A percentile compares a stretch with the other conserved stretches of the same genome.
Evolutionary conservation across 2,888 invertebrate genomes (phyloP).

Genomic region (Cataglyphis cursor): DNA sequence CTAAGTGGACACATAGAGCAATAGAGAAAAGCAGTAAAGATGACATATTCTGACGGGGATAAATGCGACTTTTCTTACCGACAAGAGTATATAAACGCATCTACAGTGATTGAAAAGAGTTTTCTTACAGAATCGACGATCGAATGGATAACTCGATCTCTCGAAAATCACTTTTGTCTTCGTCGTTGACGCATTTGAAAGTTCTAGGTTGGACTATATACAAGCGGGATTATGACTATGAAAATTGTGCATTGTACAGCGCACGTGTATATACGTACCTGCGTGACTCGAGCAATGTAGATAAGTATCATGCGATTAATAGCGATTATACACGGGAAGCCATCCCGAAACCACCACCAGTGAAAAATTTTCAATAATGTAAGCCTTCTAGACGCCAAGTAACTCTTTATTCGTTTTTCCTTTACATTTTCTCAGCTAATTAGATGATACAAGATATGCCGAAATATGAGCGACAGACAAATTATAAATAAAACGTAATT

Average conservation of each 20-base stretch:
- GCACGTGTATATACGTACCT: conserved; percentile 72
- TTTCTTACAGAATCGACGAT: conserved; percentile 30
- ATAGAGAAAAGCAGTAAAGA: conserved; percentile 36
- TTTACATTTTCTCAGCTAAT: conserved; percentile 67
- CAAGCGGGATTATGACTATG: conserved; percentile 47
- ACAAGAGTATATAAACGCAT: conserved; percentile 44
- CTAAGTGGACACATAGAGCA: conserved; percentile 39
- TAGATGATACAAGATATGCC: conserved; percentile 61
- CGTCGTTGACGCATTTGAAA: conserved; percentile 46
- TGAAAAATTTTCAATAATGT: conserved; percentile 58
- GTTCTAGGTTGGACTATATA: conserved; percentile 53
- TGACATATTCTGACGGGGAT: conserved; percentile 38
- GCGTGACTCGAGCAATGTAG: conserved; percentile 75
- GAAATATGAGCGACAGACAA: conserved; percentile 62
- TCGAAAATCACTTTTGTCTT: conserved; percentile 56
- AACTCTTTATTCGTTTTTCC: conserved; percentile 59
- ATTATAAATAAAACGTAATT: conserved; percentile 74
- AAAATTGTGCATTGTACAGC: conserved; percentile 65
- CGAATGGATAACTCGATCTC: conserved; percentile 36
- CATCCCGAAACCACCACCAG: conserved; percentile 30
- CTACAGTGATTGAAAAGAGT: conserved; percentile 32
- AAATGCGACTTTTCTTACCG: conserved; percentile 54
- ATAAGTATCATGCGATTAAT: conserved; percentile 73
- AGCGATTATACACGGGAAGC: conserved; percentile 59
- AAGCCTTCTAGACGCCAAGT: conserved; percentile 58